phyloP scores from a whole-genome alignment of 35 echinoderm and acorn worm genomes.

The Strongylocentrotus purpuratus region DNA sequence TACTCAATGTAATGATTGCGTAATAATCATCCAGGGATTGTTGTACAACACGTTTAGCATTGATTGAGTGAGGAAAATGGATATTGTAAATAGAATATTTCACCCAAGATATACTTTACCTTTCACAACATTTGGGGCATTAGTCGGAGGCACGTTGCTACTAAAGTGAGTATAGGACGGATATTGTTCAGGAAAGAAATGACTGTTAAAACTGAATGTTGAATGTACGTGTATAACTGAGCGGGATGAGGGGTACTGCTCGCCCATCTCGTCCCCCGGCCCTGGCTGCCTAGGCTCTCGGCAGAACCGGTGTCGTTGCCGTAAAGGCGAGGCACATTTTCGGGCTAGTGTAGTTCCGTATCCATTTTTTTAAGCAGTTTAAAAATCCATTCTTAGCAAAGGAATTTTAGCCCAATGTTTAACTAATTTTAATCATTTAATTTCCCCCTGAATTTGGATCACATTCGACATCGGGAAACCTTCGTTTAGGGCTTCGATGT shows the following conservation, averaged over 20 bases:
- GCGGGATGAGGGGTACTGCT: neutral
- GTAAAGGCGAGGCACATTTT: neutral
- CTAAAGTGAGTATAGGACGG: conserved; percentile 40
- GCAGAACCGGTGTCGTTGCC: neutral
- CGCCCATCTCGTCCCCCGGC: neutral
- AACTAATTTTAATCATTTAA: too few relatives aligned
- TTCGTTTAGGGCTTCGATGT: too few relatives aligned
- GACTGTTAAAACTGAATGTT: neutral
- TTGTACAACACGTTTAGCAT: neutral
- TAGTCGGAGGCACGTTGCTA: conserved; percentile 45
- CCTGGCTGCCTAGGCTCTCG: neutral
- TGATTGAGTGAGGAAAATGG: neutral
- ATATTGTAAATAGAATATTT: conserved; percentile 45
- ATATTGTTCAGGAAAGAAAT: neutral
- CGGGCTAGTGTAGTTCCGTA: too few relatives aligned
- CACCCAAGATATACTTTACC: conserved; percentile 50
- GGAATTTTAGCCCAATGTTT: too few relatives aligned
- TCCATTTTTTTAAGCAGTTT: too few relatives aligned
- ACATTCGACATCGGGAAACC: too few relatives aligned
- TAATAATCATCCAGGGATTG: neutral
- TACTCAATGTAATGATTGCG: neutral
- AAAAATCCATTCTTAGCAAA: too few relatives aligned
- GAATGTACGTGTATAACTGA: neutral
- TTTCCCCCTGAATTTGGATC: too few relatives aligned
- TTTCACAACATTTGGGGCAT: conserved; percentile 43